Percentiles rank a stretch among this genome's conserved stretches.
phyloP scores from a whole-genome alignment of 1,140 invertebrate genomes.

The Cherax destructor region DNA sequence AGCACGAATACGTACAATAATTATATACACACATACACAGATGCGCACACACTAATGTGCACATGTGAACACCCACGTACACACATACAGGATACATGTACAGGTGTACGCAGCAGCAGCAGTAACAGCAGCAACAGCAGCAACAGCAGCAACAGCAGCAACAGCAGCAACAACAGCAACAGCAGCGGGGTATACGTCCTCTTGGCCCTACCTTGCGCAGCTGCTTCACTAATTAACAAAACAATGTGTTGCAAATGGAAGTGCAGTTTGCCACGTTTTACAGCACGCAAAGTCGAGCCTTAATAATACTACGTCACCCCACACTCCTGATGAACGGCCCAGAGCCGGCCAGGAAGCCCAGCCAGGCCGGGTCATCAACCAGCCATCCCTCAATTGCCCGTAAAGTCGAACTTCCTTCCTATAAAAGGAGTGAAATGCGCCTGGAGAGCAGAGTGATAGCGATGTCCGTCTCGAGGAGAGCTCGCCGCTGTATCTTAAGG shows the following conservation, averaged over 20 bases:
- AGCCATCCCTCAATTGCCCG: background rate
- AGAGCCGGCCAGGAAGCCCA: background rate
- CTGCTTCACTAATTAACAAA: slow-evolving; percentile 44
- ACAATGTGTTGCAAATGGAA: slow-evolving; percentile 52
- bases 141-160: too few relatives aligned
- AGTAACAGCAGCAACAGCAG: too few relatives aligned
- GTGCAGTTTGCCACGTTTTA: slow-evolving; percentile 42
- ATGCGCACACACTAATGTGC: background rate
- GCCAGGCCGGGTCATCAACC: background rate
- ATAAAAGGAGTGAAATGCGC: background rate
- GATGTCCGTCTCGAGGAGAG: background rate
- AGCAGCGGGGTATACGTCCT: background rate
- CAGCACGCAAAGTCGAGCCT: slow-evolving; percentile 32
- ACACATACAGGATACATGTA: too few relatives aligned
- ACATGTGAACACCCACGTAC: background rate
- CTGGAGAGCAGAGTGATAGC: background rate
- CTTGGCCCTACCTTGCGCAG: background rate
- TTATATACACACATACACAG: too few relatives aligned
- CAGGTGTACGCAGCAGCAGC: too few relatives aligned
- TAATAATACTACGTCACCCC: slow-evolving; percentile 47
- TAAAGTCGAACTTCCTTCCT: background rate
- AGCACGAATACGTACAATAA: too few relatives aligned
- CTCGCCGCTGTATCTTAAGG: background rate
- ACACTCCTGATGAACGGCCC: slow-evolving; percentile 42
- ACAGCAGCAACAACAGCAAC: too few relatives aligned